phyloP scores from a whole-genome alignment of 2,797 vertebrate species.

The Chaunax sp. region DNA sequence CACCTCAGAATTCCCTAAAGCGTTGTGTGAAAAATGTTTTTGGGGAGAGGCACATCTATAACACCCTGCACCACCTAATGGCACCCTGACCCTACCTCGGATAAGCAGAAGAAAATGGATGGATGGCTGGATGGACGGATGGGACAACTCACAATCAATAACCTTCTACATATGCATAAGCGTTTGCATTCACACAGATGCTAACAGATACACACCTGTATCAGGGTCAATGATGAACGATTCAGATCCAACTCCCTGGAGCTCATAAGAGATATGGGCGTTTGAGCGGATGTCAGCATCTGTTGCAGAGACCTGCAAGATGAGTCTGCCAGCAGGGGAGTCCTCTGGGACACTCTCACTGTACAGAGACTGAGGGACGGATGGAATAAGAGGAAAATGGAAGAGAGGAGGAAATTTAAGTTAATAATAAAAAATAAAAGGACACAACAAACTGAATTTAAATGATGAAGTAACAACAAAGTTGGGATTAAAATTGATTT shows the following conservation, averaged over 20 bases:
- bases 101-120: no score
- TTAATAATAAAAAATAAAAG: neutral
- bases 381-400: constrained; percentile 3
- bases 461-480: neutral
- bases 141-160: no score
- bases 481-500: neutral
- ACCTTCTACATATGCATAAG: no score
- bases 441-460: constrained; percentile 6
- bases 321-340: constrained; percentile 88
- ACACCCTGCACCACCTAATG: no score
- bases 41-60: no score
- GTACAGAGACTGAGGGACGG: constrained; percentile 86
- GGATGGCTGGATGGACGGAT: no score
- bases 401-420: constrained; percentile 14
- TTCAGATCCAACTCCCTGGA: constrained; percentile 90
- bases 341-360: constrained; percentile 92
- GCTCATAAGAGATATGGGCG: constrained; percentile 91
- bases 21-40: no score
- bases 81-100: no score
- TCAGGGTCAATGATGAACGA: constrained; percentile 91
- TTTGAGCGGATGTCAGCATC: constrained; percentile 98
- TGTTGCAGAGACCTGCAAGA: constrained; percentile 92
- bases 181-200: neutral
- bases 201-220: constrained; percentile 85
- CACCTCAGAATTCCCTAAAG: no score